These are phyloP conservation scores for Paguma larvata DNA, from an alignment of 2,797 vertebrate species.

Conservation along the genomic window DNA sequence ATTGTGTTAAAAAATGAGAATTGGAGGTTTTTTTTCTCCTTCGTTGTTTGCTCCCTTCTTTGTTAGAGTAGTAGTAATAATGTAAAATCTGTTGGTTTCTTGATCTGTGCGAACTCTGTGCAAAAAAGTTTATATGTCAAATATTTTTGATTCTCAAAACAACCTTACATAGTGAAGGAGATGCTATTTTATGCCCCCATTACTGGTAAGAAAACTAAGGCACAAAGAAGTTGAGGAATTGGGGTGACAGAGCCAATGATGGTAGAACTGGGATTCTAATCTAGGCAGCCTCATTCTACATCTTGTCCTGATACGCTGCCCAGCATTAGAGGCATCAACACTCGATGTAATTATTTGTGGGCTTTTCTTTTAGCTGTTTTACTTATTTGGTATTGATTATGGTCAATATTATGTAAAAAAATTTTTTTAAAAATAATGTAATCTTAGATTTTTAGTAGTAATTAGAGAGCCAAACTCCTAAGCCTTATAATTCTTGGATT, in stretches of 20 bases:
- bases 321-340: neutral
- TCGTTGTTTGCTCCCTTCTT: neutral
- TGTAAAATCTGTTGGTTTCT: neutral
- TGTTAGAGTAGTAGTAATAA: neutral
- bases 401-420: neutral
- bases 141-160: neutral
- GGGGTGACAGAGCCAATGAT: neutral
- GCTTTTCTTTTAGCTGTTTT: neutral
- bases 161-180: neutral
- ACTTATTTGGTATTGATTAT: neutral
- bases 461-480: neutral
- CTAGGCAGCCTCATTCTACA: neutral
- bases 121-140: neutral
- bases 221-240: neutral
- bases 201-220: neutral
- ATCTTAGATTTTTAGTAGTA: neutral
- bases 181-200: neutral
- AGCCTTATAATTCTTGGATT: neutral
- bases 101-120: neutral
- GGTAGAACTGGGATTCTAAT: neutral
- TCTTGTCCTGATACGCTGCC: too few relatives aligned
- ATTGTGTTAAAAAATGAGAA: conserved; percentile 45
- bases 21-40: neutral
- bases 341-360: neutral
- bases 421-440: neutral